phyloP scores from a whole-genome alignment of 2,113 vertebrate species.

The Numida meleagris region DNA sequence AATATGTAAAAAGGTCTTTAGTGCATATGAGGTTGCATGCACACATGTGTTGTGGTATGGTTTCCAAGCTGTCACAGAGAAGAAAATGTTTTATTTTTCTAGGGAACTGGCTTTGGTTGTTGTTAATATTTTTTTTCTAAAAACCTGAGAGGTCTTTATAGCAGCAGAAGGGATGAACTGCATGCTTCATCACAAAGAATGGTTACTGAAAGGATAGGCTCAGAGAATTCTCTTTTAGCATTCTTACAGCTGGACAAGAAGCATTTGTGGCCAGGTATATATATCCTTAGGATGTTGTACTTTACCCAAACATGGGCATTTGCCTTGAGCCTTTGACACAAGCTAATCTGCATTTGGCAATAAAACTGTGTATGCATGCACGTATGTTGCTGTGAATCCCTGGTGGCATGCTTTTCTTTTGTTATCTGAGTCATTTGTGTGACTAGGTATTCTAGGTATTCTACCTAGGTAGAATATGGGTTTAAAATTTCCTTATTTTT shows the following conservation, averaged over 20 bases:
- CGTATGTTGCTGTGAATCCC: not conserved
- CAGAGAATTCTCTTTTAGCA: not conserved
- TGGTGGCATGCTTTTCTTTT: not conserved
- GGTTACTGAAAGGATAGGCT: not conserved
- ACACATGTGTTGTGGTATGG: no score
- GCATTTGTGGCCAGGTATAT: not conserved
- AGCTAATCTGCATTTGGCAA: not conserved
- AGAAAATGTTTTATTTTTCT: not conserved
- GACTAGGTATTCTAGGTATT: no score
- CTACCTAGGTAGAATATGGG: not conserved
- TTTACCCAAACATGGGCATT: not conserved
- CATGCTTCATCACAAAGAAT: not conserved
- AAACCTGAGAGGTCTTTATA: not conserved
- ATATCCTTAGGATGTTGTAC: not conserved
- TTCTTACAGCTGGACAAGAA: not conserved
- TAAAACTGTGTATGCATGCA: not conserved
- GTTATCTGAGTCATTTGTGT: not conserved
- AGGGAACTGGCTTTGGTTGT: not conserved
- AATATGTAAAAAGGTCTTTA: not conserved
- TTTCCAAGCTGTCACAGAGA: not conserved
- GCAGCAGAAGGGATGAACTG: not conserved
- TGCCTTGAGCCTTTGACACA: not conserved
- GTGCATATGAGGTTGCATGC: not conserved
- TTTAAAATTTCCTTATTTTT: slow-evolving; percentile 1
- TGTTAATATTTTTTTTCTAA: not conserved